Evolutionary conservation across 2,888 invertebrate genomes (phyloP), one percentile per base, ranked within the genome.

Genomic region (Agelastica alni): DNA sequence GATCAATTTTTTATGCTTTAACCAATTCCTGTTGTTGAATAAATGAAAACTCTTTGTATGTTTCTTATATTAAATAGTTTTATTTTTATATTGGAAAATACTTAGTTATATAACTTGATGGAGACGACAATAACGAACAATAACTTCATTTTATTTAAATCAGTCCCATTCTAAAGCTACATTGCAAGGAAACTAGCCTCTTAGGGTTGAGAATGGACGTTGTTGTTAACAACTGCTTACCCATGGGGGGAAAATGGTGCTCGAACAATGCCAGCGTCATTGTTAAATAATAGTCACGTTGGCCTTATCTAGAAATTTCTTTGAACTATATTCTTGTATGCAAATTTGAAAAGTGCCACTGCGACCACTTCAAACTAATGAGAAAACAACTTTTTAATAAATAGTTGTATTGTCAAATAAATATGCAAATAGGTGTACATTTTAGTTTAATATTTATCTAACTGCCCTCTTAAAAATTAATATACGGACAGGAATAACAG

Each of bases 161-260:
- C n/a, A n/a, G n/a, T n/a, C n/a, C n/a, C n/a, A n/a, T n/a, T n/a
- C n/a, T n/a, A n/a, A n/a, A n/a, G n/a, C n/a, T n/a, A n/a, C n/a
- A n/a, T n/a, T n/a, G n/a, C n/a, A n/a, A n/a, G n/a, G n/a, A n/a
- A n/a, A n/a, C n/a, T n/a, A n/a, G n/a, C 59, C 60, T 61, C 54
- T 64, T 56, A 59, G 63, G 63, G 55, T 58, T 59, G 37, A n/a
- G 37, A 56, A 47, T 46, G 53, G 47, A 41, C 58, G 63, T 62
- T 65, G 69, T 70, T 70, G 67, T 70, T 60, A 66, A 59, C 62
- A 65, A 63, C 61, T 68, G 69, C 62, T 70, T 67, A 68, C 37
- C 68, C 59, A 68, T 70, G 67, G 67, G 66, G 66, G 63, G 70
- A 70, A 69, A 70, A 70, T 70, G 42, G 53, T 42, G 26, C 32